A percentile compares a stretch with the other conserved stretches of the same genome.
These are phyloP conservation scores for Drosophila aff. DNA, from an alignment of 1,140 invertebrate genomes.

Conservation along the genomic window DNA sequence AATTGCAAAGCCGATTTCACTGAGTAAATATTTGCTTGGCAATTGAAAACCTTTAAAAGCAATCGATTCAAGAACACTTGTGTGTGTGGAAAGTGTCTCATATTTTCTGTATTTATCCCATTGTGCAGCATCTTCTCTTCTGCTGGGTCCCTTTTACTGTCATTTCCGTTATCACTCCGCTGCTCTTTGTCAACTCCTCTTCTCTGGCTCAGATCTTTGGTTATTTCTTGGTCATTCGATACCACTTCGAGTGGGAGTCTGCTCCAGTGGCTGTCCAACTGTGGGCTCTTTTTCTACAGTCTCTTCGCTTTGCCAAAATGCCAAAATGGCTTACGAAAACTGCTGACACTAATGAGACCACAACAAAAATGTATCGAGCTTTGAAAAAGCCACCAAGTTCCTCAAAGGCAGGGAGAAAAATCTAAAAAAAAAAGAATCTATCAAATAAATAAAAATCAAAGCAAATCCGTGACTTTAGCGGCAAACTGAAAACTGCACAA, in stretches of 20 bases:
- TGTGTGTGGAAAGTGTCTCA: not conserved
- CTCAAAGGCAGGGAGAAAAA: slow-evolving; percentile 11
- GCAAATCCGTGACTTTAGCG: slow-evolving; percentile 42
- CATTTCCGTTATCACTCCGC: slow-evolving; percentile 43
- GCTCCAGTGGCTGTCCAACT: slow-evolving; percentile 25
- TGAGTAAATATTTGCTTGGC: slow-evolving; percentile 11
- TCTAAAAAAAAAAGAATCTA: not conserved
- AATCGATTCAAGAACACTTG: not conserved
- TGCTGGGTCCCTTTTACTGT: slow-evolving; percentile 5
- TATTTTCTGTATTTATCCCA: slow-evolving; percentile 1
- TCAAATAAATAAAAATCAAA: slow-evolving; percentile 16
- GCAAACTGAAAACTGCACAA: slow-evolving; percentile 32
- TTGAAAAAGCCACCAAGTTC: slow-evolving; percentile 48
- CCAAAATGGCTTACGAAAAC: slow-evolving; percentile 44
- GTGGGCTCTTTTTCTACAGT: slow-evolving; percentile 6
- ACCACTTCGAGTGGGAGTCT: slow-evolving; percentile 36
- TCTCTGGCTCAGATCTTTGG: slow-evolving; percentile 6
- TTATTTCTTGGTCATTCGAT: slow-evolving; percentile 33
- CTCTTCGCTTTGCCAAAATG: slow-evolving; percentile 15
- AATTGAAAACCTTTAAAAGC: slow-evolving; percentile 13
- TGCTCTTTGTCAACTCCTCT: slow-evolving; percentile 37
- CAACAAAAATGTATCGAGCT: slow-evolving; percentile 56
- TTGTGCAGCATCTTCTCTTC: slow-evolving; percentile 13
- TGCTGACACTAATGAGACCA: slow-evolving; percentile 77
- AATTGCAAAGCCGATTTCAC: slow-evolving; percentile 1